Conservation (phyloP, 1,140 invertebrate species). For the Brachystomella parvula region DNA sequence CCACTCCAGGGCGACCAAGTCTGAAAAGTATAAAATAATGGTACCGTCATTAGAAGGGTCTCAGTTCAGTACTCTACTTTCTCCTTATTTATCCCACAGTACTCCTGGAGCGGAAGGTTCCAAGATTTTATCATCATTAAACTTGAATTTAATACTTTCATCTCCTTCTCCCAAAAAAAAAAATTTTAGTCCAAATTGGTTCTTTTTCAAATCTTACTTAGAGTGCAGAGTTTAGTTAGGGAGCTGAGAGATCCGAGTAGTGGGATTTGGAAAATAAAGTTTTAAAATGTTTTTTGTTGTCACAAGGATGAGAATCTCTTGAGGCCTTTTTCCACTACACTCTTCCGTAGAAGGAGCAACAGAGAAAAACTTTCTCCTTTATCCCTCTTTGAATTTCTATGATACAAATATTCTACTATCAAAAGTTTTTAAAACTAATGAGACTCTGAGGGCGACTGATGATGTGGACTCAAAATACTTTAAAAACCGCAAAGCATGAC, state of each 20-base stretch:
- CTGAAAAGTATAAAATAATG: slow-evolving; percentile 46
- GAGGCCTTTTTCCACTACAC: neutral
- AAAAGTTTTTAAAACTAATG: neutral
- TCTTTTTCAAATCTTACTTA: too few species aligned
- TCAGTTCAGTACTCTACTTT: neutral
- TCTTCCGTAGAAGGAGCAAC: neutral
- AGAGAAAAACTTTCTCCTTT: neutral
- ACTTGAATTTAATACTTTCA: neutral
- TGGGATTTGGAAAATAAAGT: too few species aligned
- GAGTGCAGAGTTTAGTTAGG: too few species aligned
- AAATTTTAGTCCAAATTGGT: slow-evolving; percentile 2
- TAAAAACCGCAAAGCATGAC: neutral
- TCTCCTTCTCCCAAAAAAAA: neutral
- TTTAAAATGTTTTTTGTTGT: neutral
- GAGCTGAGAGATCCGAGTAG: too few species aligned
- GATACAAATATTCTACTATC: neutral
- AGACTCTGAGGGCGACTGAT: neutral
- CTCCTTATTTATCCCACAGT: neutral
- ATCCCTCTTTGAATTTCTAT: neutral
- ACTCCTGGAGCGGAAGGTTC: neutral
- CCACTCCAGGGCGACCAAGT: slow-evolving; percentile 88
- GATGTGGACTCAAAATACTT: neutral
- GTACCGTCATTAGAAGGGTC: neutral
- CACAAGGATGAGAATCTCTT: neutral
- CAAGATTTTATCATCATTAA: neutral